Base-by-base conservation (phyloP, 1,140 invertebrate genomes). In the Macrotrachela quadricornifera region DNA sequence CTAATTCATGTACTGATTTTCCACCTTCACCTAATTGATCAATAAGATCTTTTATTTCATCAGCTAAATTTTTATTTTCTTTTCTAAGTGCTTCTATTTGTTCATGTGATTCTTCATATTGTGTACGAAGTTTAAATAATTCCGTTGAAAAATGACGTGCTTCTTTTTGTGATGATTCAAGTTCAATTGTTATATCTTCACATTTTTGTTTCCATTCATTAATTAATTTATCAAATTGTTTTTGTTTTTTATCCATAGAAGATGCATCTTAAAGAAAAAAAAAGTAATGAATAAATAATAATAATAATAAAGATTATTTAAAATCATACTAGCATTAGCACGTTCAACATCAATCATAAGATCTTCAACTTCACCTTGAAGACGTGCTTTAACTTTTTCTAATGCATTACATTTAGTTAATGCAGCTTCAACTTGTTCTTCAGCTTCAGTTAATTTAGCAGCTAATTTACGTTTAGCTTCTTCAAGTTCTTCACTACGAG, bases 131-230 rank as follows among this genome's bases (percentile, higher is more conserved):
- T 71, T 88, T 84, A 84, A 95, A 97, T 59, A 97, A 75, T 75
- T 99, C 92, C 58, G 92, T 96, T 66, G 88, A 92, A 76, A 94
- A 92, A 77, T 94, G 92, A 69, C 92, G 82, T 78, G 86, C 90
- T 73, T 97, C 92, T 73, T 94, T 92, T 73, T 97, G 91, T 66
- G 86, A 87, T 62, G 84, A 86, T 70, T 97, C 92, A 49, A 99
- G 78, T 73, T 97, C 92, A 61, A 83, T 82, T 59, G 86, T 83
- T 57, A 97, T 77, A 69, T 96, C 90, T 63, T 94, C 87, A 65
- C 88, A 85, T 77, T 96, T 95, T 72, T 91, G 82, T 74, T 96
- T 95, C 92, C 92, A 99, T 82, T 99, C 92, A 59, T 85, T 81
- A 69, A 97, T 85, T 71, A 94, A 88, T 75, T 95, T 95, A 77